Evolutionary conservation across 1,140 invertebrate species (phyloP).

Genomic region (Drosophila ercepeae): DNA sequence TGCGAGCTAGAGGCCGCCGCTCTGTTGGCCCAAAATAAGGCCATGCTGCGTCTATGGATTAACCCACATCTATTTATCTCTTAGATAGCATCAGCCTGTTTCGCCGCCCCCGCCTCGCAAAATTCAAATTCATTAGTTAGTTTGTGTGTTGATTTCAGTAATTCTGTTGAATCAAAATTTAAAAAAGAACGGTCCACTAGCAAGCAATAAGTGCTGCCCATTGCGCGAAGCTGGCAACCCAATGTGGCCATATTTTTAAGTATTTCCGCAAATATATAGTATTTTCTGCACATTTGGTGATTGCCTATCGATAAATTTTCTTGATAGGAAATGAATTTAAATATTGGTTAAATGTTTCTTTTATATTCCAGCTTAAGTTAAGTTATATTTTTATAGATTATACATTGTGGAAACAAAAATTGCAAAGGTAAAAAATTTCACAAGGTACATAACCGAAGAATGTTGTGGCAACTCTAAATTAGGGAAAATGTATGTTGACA

Average conservation of each 20-base stretch:
- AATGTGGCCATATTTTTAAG: not conserved
- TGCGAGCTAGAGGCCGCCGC: slow-evolving; percentile 46
- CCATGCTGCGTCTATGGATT: slow-evolving; percentile 53
- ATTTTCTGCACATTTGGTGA: not conserved
- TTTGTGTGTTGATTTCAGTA: slow-evolving; percentile 22
- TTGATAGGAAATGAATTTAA: not conserved
- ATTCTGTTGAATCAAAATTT: slow-evolving; percentile 11
- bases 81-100: slow-evolving; percentile 5
- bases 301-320: not conserved
- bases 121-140: slow-evolving; percentile 23
- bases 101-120: not conserved
- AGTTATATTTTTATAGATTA: too few relatives aligned
- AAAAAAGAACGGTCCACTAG: not conserved
- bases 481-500: too few relatives aligned
- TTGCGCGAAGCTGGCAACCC: not conserved
- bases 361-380: too few relatives aligned
- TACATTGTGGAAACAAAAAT: too few relatives aligned
- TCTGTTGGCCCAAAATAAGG: slow-evolving; percentile 53
- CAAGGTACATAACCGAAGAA: too few relatives aligned
- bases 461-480: too few relatives aligned
- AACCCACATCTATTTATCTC: slow-evolving; percentile 45
- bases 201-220: not conserved
- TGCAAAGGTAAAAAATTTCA: too few relatives aligned
- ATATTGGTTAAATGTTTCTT: too few relatives aligned
- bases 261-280: slow-evolving; percentile 2